Evolutionary conservation across 1,140 invertebrate genomes (phyloP), one percentile per base, ranked within the genome.

Genomic region (Hylaeus anthracinus): DNA sequence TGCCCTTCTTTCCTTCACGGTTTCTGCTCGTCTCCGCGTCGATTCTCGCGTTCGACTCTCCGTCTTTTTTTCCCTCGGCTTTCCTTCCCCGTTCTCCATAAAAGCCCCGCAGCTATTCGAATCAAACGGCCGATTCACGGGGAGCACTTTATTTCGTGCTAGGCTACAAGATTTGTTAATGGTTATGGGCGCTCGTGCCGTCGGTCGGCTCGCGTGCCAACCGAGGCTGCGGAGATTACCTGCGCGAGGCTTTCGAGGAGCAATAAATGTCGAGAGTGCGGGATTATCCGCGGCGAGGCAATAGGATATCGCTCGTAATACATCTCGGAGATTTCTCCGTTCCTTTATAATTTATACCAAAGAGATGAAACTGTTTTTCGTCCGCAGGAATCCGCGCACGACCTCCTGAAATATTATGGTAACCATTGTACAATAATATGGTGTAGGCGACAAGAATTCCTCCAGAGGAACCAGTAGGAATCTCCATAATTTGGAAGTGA

Each of bases 81-180:
- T 61, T 45, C 39, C 63, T 43, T 43, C 12, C 8, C 12, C 45
- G 37, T 41, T 51, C 75, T 60, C 78, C 70, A 82, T 77, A 81
- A 85, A 85, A 85, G 71, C 81, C 74, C 76, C 45, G 56, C 64
- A 79, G 81, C 82, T 82, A 82, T 84, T 80, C 67, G 85, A 84
- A 86, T 86, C 84, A 83, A 86, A 88, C 85, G 80, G 45, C 53
- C 82, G 87, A 86, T 85, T 82, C 82, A 82, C 71, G 79, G 81
- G 26, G 84, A 72, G 70, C 85, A 88, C 76, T 88, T 82, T 88
- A 86, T 88, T 86, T 86, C 78, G 86, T 86, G 78, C 80, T 77
- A 86, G 71, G 79, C 84, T 86, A 86, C 76, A 86, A 88, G 87
- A 88, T 88, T 86, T 86, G 87, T 88, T 88, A 88, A 88, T 88